Evolutionary conservation across 1,140 invertebrate species (phyloP), one percentile per base, ranked within the genome.

Genomic region (Brachionus asplanchnoidis): DNA sequence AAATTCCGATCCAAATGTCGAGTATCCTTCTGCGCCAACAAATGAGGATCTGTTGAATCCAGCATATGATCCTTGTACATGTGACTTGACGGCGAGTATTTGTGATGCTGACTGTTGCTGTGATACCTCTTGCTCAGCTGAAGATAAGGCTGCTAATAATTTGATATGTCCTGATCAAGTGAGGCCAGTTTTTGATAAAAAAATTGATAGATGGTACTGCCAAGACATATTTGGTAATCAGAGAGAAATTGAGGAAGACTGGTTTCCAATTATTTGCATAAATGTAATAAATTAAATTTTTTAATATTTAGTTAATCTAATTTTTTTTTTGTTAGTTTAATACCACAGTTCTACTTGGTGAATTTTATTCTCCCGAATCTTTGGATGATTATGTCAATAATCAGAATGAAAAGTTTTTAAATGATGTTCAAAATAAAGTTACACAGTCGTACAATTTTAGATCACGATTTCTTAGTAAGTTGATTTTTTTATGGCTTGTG

Each of bases 261-360:
- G 79, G 79, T 82, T 82, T 82, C 79, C 79, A 14, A 60, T 82
- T 36, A 40, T 82, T 6, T 82, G 79, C 42, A 68, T 82, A 14
- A 53, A 82, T 42, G 79, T 82, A 82, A 82, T 4, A 2, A 26
- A 20, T 20, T 32, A 0, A n/a, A n/a, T 17, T 14, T 9, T 17
- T 6, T 66, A 9, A 5, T 23, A 28, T 14, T 0, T 6, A 8
- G 7, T 0, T 20, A 20, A 3, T 66, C 50, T 40, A 28, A 28
- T 79, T 80, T 42, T 40, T 17, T n/a, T 82, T 9, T 23, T 82
- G 40, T 20, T 20, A 82, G 79, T 82, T 68, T 40, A 82, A 82
- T 44, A 65, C 65, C 7, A 82, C 53, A 3, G 79, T 82, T 65
- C 26, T 82, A 12, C 79, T 82, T 44, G 79, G 79, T 17, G 40